These are phyloP conservation scores for Endomychus coccineus DNA, from an alignment of 2,888 invertebrate species.

Conservation along the genomic window DNA sequence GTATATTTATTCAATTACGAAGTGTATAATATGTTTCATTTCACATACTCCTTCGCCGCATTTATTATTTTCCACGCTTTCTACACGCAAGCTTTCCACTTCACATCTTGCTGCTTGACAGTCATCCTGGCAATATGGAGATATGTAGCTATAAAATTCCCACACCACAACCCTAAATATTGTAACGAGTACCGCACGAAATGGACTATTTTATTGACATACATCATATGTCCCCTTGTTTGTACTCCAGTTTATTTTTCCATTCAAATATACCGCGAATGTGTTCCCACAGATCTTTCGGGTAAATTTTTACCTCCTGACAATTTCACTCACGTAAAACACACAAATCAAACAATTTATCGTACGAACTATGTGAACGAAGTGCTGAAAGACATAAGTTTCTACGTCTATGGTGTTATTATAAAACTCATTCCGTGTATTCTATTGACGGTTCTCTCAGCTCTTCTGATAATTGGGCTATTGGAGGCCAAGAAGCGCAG, in stretches of 20 bases:
- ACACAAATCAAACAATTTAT: neutral
- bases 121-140: conserved; percentile 89
- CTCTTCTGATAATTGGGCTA: conserved; percentile 68
- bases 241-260: conserved; percentile 78
- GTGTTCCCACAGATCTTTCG: conserved; percentile 38
- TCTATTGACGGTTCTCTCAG: conserved; percentile 73
- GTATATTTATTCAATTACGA: conserved; percentile 63
- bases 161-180: conserved; percentile 72
- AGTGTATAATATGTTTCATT: conserved; percentile 47
- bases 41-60: conserved; percentile 67
- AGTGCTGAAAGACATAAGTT: conserved; percentile 54
- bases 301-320: conserved; percentile 27
- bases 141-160: conserved; percentile 76
- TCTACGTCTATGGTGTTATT: conserved; percentile 87
- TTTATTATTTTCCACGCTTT: conserved; percentile 84
- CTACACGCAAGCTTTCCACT: conserved; percentile 80
- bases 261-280: conserved; percentile 57
- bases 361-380: neutral
- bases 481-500: conserved; percentile 69
- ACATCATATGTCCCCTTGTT: conserved; percentile 73
- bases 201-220: conserved; percentile 68
- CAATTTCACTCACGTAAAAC: no score
- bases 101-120: conserved; percentile 88
- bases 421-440: conserved; percentile 87
- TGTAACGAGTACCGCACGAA: conserved; percentile 74